phyloP scores from a whole-genome alignment of 2,888 invertebrate species.

The Lagria hirta region DNA sequence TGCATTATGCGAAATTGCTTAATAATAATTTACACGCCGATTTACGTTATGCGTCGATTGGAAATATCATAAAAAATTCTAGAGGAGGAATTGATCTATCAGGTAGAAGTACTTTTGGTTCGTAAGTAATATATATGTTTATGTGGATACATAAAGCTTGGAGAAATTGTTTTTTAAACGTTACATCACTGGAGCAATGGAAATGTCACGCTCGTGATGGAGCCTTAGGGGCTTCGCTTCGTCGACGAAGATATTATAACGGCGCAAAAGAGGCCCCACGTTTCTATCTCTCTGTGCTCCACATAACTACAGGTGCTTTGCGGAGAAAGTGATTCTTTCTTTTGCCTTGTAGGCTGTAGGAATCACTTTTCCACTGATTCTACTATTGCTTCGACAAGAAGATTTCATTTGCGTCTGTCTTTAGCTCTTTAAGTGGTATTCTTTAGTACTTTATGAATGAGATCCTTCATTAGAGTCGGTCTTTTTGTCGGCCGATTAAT shows the following conservation, averaged over 20 bases:
- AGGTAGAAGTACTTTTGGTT: slow-evolving; percentile 7
- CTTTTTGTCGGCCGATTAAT: slow-evolving; percentile 16
- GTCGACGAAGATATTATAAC: slow-evolving; percentile 28
- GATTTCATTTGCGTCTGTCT: too few species aligned
- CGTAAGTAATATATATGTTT: too few species aligned
- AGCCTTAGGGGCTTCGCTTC: slow-evolving; percentile 31
- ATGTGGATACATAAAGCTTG: slow-evolving; percentile 13
- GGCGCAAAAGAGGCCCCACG: slow-evolving; percentile 30
- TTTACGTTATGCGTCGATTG: slow-evolving; percentile 17
- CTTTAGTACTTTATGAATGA: slow-evolving; percentile 19
- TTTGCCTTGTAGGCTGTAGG: too few species aligned
- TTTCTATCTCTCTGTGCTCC: slow-evolving; percentile 36
- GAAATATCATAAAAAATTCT: slow-evolving; percentile 23
- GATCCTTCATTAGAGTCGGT: slow-evolving; percentile 11
- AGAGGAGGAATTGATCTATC: slow-evolving; percentile 18
- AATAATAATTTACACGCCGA: slow-evolving; percentile 38
- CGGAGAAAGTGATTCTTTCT: slow-evolving; percentile 45
- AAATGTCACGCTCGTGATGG: slow-evolving; percentile 31
- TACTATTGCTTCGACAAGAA: too few species aligned
- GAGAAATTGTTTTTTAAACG: slow-evolving; percentile 29
- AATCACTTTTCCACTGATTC: too few species aligned
- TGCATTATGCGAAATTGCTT: slow-evolving; percentile 39
- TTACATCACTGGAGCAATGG: slow-evolving; percentile 24
- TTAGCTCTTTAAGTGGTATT: too few species aligned
- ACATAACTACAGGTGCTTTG: slow-evolving; percentile 45